Evolutionary conservation across 2,797 vertebrate species (phyloP).

Genomic region (Rhadinocentrus ornatus): DNA sequence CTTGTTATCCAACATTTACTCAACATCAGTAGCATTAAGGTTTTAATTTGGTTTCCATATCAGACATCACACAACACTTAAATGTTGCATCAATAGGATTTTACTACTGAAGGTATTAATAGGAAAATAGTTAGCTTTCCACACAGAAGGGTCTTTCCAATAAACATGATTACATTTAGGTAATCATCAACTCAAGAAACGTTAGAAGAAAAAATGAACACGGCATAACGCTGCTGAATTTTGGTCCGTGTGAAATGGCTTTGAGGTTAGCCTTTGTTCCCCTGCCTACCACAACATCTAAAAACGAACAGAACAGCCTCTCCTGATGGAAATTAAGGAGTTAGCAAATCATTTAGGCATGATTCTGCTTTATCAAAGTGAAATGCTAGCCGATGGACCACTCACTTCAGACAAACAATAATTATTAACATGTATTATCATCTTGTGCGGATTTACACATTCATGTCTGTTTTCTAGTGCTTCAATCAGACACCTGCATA

Average conservation of each 20-base stretch:
- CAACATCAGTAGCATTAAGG: background rate
- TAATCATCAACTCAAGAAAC: background rate
- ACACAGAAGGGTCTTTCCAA: background rate
- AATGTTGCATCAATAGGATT: background rate
- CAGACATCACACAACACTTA: background rate
- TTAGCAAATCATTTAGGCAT: background rate
- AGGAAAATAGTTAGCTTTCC: background rate
- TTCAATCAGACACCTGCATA: constrained; percentile 9
- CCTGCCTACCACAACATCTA: background rate
- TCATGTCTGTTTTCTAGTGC: background rate
- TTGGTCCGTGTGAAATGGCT: background rate
- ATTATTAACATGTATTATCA: background rate
- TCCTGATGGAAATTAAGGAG: background rate
- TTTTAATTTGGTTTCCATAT: background rate
- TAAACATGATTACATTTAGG: background rate
- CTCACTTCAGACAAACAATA: background rate
- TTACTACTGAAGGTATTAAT: background rate
- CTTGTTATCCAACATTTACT: background rate
- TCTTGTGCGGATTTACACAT: background rate
- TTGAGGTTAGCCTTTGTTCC: background rate
- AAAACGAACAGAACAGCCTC: background rate
- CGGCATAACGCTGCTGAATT: background rate
- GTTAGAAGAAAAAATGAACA: background rate
- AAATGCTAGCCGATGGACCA: background rate
- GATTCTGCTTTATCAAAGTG: background rate